A percentile compares a stretch with the other conserved stretches of the same genome.
phyloP scores from a whole-genome alignment of 2,888 invertebrate genomes.

The Lasioglossum calceatum region DNA sequence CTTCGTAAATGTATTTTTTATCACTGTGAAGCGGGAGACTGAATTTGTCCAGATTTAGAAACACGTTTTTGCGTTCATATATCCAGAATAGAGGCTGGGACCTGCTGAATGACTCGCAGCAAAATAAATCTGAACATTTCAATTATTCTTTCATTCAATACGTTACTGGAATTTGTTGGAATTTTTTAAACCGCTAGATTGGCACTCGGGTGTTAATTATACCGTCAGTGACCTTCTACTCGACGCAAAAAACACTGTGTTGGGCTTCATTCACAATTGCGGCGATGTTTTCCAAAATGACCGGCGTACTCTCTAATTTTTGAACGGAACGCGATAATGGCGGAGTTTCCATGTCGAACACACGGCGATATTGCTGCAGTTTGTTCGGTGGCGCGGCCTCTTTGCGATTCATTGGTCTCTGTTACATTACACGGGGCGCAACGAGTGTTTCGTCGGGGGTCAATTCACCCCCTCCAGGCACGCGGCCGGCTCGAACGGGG shows the following conservation, averaged over 20 bases:
- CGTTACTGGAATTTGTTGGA: neutral
- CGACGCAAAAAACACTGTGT: neutral
- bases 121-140: too few relatives aligned
- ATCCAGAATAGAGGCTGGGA: too few relatives aligned
- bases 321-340: neutral
- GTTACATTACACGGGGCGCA: constrained; percentile 47
- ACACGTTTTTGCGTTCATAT: too few relatives aligned
- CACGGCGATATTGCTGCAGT: constrained; percentile 27
- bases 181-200: neutral
- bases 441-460: constrained; percentile 48
- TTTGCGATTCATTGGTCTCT: constrained; percentile 57
- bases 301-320: neutral
- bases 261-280: neutral
- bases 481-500: constrained; percentile 4
- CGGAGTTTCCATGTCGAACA: neutral
- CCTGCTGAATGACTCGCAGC: too few relatives aligned
- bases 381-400: constrained; percentile 42
- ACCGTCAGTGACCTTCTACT: too few relatives aligned
- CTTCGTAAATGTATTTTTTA: too few relatives aligned
- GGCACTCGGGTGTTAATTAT: neutral
- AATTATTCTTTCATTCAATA: too few relatives aligned
- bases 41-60: too few relatives aligned
- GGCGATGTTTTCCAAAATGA: neutral
- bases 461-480: constrained; percentile 47
- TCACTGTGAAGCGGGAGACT: too few relatives aligned